A percentile compares a stretch with the other conserved stretches of the same genome.
Conservation (phyloP, 53 echinoderm and acorn worm species). For the Paracentrotus lividus region DNA sequence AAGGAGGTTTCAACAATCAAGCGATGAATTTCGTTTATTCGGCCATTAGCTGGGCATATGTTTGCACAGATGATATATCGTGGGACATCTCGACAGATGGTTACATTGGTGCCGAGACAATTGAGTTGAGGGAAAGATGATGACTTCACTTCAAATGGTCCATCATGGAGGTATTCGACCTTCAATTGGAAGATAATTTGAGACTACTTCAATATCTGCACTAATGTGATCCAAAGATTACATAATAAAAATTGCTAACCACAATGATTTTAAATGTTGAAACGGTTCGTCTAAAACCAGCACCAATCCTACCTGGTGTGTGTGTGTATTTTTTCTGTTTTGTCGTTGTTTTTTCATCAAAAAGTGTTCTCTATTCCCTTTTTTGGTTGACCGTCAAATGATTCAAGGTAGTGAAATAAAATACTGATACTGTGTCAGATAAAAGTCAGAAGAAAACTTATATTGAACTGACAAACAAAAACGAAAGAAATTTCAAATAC, state of each 20-base stretch:
- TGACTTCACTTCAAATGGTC: neutral
- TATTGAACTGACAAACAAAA: too few species aligned
- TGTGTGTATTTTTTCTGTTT: too few species aligned
- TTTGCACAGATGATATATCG: conserved; percentile 14
- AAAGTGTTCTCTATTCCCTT: too few species aligned
- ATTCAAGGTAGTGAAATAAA: too few species aligned
- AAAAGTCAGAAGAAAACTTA: too few species aligned
- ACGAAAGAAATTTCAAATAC: too few species aligned
- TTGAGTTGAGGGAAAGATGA: neutral
- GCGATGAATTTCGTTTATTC: conserved; percentile 46
- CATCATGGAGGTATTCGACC: neutral
- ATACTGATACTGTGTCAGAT: too few species aligned
- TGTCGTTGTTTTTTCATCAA: too few species aligned
- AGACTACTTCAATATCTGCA: neutral
- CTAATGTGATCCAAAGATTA: neutral
- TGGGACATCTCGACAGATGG: conserved; percentile 51
- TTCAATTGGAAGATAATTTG: neutral
- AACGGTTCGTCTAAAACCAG: too few species aligned
- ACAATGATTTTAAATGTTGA: too few species aligned
- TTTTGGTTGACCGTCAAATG: too few species aligned
- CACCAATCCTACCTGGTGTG: too few species aligned
- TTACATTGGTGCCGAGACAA: neutral
- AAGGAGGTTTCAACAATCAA: neutral
- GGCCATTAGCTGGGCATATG: conserved; percentile 60
- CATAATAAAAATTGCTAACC: conserved; percentile 2